Conservation (phyloP, 2,888 invertebrate species). For the Coelogynopora nodosa region DNA sequence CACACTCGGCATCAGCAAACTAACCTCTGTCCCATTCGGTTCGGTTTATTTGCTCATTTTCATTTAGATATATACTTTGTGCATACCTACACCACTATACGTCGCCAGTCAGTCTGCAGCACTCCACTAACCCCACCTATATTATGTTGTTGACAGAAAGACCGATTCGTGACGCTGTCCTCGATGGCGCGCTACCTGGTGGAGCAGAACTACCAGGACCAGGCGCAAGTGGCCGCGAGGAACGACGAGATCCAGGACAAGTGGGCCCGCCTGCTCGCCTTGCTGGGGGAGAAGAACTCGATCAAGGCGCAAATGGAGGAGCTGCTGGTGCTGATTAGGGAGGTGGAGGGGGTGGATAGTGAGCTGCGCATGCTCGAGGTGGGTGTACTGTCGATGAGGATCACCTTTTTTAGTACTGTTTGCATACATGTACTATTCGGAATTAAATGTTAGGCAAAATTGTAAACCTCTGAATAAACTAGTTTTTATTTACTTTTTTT, state of each 20-base stretch:
- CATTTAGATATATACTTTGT: no score
- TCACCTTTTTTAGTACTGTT: neutral
- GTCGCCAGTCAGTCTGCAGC: no score
- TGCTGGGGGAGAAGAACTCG: slow-evolving; percentile 72
- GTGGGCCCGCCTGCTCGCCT: slow-evolving; percentile 79
- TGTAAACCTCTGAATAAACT: no score
- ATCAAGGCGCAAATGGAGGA: slow-evolving; percentile 70
- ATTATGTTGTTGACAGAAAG: slow-evolving; percentile 71
- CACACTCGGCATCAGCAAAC: no score
- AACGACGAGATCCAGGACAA: slow-evolving; percentile 73
- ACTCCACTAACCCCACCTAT: no score
- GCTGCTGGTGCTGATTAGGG: slow-evolving; percentile 80
- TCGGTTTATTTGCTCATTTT: no score
- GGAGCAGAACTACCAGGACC: slow-evolving; percentile 82
- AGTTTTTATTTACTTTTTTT: no score
- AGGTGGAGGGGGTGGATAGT: slow-evolving; percentile 81
- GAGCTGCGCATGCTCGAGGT: slow-evolving; percentile 80
- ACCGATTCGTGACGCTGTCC: slow-evolving; percentile 85
- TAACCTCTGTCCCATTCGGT: no score
- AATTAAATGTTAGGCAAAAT: no score
- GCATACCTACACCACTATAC: no score
- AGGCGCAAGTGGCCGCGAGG: slow-evolving; percentile 70
- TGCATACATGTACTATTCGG: neutral
- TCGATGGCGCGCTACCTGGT: slow-evolving; percentile 88
- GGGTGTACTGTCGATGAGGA: slow-evolving; percentile 52